phyloP scores from a whole-genome alignment of 2,113 vertebrate species.

The Piaya cayana region DNA sequence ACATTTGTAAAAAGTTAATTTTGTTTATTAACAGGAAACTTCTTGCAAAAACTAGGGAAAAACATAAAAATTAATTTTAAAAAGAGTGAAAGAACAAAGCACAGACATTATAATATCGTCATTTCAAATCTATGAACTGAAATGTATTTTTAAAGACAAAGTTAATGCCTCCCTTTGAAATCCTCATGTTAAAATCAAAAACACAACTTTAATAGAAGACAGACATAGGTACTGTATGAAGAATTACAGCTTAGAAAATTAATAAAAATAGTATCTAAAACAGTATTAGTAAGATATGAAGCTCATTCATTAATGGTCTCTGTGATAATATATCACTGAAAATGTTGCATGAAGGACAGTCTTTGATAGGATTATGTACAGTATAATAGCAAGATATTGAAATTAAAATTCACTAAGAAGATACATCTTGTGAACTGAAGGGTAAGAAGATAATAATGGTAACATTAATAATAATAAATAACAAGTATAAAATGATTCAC shows the following conservation, averaged over 20 bases:
- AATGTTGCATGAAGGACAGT: slow-evolving; percentile 92
- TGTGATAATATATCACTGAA: slow-evolving; percentile 92
- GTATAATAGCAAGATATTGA: slow-evolving; percentile 85
- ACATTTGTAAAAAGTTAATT: slow-evolving; percentile 49
- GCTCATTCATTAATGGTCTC: slow-evolving; percentile 89
- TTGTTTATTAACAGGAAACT: slow-evolving; percentile 68
- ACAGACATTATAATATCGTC: slow-evolving; percentile 62
- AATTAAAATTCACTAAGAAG: slow-evolving; percentile 94
- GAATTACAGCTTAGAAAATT: slow-evolving; percentile 85
- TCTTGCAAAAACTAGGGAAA: slow-evolving; percentile 55
- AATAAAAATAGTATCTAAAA: slow-evolving; percentile 91
- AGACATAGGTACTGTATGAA: slow-evolving; percentile 77
- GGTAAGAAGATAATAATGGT: slow-evolving; percentile 86
- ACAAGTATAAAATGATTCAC: slow-evolving; percentile 85
- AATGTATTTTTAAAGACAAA: slow-evolving; percentile 76
- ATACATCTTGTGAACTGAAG: slow-evolving; percentile 88
- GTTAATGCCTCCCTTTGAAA: slow-evolving; percentile 75
- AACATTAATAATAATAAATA: slow-evolving; percentile 91
- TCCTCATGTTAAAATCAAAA: slow-evolving; percentile 73
- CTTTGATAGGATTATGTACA: slow-evolving; percentile 90
- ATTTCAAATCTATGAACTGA: slow-evolving; percentile 69
- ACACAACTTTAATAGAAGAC: slow-evolving; percentile 79
- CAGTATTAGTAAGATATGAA: slow-evolving; percentile 88
- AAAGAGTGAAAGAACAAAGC: slow-evolving; percentile 65
- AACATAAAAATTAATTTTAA: slow-evolving; percentile 66